phyloP scores from a whole-genome alignment of 2,113 vertebrate genomes.

The Lichenostomus cassidix region DNA sequence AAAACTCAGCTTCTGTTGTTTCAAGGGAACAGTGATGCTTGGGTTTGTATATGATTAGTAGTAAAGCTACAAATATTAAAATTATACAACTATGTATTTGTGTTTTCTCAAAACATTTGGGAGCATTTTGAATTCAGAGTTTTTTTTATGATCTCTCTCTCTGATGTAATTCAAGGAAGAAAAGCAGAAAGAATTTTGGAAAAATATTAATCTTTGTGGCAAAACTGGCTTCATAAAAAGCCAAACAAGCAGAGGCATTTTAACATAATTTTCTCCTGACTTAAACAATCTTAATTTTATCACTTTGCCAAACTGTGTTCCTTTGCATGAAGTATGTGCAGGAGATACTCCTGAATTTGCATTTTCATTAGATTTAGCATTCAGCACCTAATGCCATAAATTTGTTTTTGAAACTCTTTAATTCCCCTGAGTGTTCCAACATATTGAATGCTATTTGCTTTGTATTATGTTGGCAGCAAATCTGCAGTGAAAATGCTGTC shows the following conservation, averaged over 20 bases:
- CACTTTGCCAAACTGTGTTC: constrained; percentile 63
- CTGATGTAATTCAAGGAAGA: neutral
- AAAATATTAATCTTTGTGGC: constrained; percentile 24
- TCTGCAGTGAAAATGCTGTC: constrained; percentile 79
- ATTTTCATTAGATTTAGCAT: constrained; percentile 80
- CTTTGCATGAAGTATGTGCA: constrained; percentile 39
- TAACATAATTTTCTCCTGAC: constrained; percentile 40
- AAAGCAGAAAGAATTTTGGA: neutral
- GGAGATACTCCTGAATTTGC: constrained; percentile 70
- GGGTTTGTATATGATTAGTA: neutral
- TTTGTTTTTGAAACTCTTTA: constrained; percentile 80
- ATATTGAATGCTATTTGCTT: constrained; percentile 79
- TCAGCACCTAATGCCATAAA: constrained; percentile 77
- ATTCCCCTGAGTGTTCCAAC: constrained; percentile 73
- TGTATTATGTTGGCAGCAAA: constrained; percentile 78
- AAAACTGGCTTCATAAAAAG: constrained; percentile 24
- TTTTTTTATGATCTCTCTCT: neutral
- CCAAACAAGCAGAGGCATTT: constrained; percentile 20
- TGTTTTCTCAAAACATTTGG: neutral
- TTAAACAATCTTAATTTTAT: constrained; percentile 70
- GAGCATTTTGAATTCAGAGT: neutral
- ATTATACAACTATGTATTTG: neutral
- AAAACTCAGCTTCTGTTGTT: neutral
- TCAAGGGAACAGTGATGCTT: neutral
- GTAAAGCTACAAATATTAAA: neutral